Conservation (phyloP, 2,797 vertebrate genomes). For the Xyrichtys novacula region DNA sequence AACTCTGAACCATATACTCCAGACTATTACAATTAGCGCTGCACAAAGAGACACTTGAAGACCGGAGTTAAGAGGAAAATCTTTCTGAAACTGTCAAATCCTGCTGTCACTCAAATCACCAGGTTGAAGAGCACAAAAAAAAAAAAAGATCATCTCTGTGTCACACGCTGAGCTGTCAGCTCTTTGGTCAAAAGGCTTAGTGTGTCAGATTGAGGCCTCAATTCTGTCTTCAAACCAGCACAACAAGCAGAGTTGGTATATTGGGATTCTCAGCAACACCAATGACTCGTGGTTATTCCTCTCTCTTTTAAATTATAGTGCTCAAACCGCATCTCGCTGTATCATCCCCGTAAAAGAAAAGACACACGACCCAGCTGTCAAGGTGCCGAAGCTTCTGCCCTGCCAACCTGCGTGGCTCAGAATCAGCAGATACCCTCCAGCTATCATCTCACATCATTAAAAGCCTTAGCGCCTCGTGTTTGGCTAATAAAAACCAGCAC, state of each 20-base stretch:
- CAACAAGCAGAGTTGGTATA: constrained; percentile 6
- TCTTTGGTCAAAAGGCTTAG: constrained; percentile 29
- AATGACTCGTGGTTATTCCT: constrained; percentile 14
- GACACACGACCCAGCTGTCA: constrained; percentile 59
- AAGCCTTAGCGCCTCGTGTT: constrained; percentile 57
- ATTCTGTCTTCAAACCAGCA: constrained; percentile 28
- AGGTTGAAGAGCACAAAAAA: constrained; percentile 29
- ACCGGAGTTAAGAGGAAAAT: constrained; percentile 10
- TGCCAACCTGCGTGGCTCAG: constrained; percentile 52
- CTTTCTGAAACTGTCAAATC: constrained; percentile 25
- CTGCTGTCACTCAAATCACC: constrained; percentile 25
- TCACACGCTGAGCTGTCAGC: constrained; percentile 24
- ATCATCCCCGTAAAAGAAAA: constrained; percentile 28
- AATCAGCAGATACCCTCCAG: constrained; percentile 64
- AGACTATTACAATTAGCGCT: constrained; percentile 35
- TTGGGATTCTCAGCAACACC: constrained; percentile 17
- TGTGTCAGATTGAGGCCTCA: constrained; percentile 29
- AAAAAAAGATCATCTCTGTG: constrained; percentile 9
- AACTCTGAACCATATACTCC: neutral
- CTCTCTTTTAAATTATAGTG: constrained; percentile 33
- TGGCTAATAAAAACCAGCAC: constrained; percentile 72
- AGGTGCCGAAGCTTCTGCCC: constrained; percentile 52
- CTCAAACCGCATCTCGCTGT: constrained; percentile 26
- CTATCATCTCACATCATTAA: constrained; percentile 66
- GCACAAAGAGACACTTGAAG: constrained; percentile 14